A percentile compares a stretch with the other conserved stretches of the same genome.
Conservation (phyloP, 2,888 invertebrate genomes). For the Clanis bilineata region DNA sequence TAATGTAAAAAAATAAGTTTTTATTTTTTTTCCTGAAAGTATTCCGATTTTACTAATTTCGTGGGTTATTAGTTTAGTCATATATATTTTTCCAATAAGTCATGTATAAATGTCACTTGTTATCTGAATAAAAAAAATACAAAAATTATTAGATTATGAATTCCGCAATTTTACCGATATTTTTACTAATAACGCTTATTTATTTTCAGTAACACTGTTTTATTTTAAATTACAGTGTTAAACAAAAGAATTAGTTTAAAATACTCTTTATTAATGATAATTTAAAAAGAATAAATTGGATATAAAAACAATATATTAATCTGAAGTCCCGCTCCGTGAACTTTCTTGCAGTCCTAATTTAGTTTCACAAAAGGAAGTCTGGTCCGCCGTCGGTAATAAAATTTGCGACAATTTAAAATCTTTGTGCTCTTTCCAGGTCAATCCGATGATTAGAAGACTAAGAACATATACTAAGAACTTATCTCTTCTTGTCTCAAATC, state of each 20-base stretch:
- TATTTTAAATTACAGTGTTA: background rate
- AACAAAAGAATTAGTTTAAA: background rate
- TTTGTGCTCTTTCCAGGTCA: conserved; percentile 51
- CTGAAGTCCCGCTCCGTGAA: conserved; percentile 5
- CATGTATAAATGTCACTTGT: no score
- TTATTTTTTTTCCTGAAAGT: no score
- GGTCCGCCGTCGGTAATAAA: conserved; percentile 11
- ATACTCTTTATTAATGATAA: background rate
- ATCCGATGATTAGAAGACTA: conserved; percentile 64
- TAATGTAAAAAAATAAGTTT: no score
- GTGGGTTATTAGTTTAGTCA: no score
- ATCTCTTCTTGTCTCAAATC: conserved; percentile 59
- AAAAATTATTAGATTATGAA: no score
- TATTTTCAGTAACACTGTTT: background rate
- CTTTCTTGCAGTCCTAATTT: conserved; percentile 13
- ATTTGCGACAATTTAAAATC: conserved; percentile 9
- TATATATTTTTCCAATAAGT: no score
- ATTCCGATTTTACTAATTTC: no score
- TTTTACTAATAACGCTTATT: no score
- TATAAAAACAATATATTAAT: conserved; percentile 14
- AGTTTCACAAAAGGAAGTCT: conserved; percentile 13
- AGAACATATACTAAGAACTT: conserved; percentile 39
- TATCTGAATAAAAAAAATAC: no score
- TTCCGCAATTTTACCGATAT: no score
- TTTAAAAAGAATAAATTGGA: conserved; percentile 9